A percentile compares a stretch with the other conserved stretches of the same genome.
Conservation (phyloP, 2,113 vertebrate genomes). For the Tragelaphus scriptus region DNA sequence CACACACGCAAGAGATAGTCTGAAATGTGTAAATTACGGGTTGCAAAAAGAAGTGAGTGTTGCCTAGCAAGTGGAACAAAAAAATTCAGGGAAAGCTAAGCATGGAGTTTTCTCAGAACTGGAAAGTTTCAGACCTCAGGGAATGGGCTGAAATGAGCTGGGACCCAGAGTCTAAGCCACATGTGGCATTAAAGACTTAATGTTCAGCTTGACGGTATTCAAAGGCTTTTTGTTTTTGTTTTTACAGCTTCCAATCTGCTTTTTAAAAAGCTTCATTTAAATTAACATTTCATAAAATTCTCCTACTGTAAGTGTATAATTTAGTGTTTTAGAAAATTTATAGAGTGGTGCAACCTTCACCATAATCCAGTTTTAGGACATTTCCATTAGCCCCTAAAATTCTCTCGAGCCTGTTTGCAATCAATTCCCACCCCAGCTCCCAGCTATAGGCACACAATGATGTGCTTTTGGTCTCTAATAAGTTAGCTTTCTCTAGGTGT, state of each 20-base stretch:
- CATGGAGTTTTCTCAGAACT: background rate
- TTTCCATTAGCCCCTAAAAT: background rate
- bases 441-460: background rate
- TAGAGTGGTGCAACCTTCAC: background rate
- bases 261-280: background rate
- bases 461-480: background rate
- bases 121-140: background rate
- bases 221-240: background rate
- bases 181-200: background rate
- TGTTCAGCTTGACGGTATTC: background rate
- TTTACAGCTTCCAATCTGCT: background rate
- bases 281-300: background rate
- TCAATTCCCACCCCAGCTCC: background rate
- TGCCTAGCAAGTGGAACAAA: background rate
- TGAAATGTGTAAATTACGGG: background rate
- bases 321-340: background rate
- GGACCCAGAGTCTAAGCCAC: background rate
- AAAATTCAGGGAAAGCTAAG: background rate
- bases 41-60: background rate
- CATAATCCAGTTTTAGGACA: background rate
- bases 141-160: background rate
- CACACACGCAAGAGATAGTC: background rate
- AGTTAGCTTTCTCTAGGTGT: background rate
- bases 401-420: background rate
- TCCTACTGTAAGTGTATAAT: background rate